Percentiles rank a stretch among this genome's conserved stretches.
Evolutionary conservation across 2,113 vertebrate species (phyloP).

Genomic region (Sinocyclocheilus grahami): DNA sequence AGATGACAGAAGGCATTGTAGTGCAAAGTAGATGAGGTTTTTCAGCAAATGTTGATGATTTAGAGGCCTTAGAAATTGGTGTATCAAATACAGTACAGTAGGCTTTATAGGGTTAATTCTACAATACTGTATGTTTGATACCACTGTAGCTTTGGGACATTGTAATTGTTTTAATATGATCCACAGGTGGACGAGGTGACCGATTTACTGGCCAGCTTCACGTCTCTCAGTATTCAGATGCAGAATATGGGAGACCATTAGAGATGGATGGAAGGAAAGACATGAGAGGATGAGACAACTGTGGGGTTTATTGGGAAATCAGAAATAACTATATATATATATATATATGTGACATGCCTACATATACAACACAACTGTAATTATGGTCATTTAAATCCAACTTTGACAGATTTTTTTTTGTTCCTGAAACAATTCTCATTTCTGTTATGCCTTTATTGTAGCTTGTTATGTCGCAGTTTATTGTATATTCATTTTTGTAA

Average conservation of each 20-base stretch:
- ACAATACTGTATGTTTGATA: background rate
- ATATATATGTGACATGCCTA: conserved; percentile 20
- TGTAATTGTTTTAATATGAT: background rate
- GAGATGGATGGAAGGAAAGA: conserved; percentile 42
- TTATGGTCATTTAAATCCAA: background rate
- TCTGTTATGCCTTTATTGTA: conserved; percentile 23
- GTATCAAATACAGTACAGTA: too few species aligned
- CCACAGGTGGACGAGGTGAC: conserved; percentile 95
- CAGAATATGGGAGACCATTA: conserved; percentile 83
- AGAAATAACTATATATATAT: background rate
- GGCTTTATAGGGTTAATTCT: background rate
- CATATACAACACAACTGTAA: background rate
- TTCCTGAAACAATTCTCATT: background rate
- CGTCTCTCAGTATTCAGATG: conserved; percentile 96
- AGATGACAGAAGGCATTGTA: too few species aligned
- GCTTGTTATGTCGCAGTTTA: conserved; percentile 26
- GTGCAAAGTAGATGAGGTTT: too few species aligned
- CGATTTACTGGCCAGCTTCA: conserved; percentile 95
- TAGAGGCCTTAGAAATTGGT: too few species aligned
- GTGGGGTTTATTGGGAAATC: background rate
- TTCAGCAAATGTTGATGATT: too few species aligned
- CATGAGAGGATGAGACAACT: background rate
- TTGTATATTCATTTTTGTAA: conserved; percentile 42
- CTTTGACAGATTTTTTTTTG: conserved; percentile 1
- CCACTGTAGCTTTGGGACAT: background rate